These are phyloP conservation scores for Tromatobia lineatoria DNA, from an alignment of 2,888 invertebrate species.

Conservation along the genomic window DNA sequence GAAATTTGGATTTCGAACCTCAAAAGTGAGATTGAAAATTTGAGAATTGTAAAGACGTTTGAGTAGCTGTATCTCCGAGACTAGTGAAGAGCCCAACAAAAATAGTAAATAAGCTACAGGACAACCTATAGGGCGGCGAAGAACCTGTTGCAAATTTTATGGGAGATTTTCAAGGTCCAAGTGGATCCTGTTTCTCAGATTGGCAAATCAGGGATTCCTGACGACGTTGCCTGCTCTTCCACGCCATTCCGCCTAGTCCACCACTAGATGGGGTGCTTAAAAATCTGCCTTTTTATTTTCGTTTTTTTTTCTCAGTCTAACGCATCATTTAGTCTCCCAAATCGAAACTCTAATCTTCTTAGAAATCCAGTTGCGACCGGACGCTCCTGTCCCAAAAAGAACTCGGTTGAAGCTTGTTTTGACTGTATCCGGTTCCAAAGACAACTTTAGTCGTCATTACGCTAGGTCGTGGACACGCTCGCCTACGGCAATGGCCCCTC, in stretches of 20 bases:
- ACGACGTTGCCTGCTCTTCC: neutral
- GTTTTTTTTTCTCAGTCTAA: neutral
- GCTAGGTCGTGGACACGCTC: conserved; percentile 13
- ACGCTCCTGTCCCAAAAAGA: neutral
- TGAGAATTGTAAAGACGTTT: neutral
- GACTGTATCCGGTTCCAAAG: conserved; percentile 8
- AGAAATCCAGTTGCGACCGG: neutral
- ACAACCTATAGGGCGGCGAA: neutral
- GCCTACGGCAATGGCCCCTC: neutral
- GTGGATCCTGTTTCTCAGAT: neutral
- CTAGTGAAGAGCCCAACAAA: neutral
- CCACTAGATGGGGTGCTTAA: neutral
- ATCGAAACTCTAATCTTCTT: neutral
- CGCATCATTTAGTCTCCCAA: neutral
- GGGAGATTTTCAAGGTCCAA: neutral
- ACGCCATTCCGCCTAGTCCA: neutral
- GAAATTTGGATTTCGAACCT: too few relatives aligned
- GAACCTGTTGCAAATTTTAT: neutral
- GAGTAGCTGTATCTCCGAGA: neutral
- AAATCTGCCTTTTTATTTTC: neutral
- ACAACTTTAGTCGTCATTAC: neutral
- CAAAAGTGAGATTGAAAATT: too few relatives aligned
- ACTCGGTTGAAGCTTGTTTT: neutral
- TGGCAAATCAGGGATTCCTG: neutral
- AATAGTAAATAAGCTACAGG: neutral